phyloP scores from a whole-genome alignment of 2,797 vertebrate genomes.

The Nasua narica region DNA sequence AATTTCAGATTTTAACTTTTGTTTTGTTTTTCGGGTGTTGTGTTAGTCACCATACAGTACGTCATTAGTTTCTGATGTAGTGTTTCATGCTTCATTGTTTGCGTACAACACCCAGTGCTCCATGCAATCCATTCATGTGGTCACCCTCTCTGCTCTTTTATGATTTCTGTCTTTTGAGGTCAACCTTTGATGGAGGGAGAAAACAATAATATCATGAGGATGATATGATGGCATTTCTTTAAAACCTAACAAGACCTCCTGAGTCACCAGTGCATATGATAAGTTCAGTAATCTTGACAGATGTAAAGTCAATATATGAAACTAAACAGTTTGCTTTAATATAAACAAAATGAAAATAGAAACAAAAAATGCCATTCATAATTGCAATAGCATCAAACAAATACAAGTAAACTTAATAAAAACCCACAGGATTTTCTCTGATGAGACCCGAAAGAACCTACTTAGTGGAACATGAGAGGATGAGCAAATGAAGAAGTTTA shows the following conservation, averaged over 20 bases:
- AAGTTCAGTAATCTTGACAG: neutral
- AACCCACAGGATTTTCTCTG: neutral
- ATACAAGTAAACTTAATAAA: neutral
- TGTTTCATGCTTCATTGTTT: too few species aligned
- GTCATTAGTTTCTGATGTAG: too few species aligned
- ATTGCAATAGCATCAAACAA: neutral
- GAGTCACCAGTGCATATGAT: neutral
- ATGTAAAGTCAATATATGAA: neutral
- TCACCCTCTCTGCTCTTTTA: neutral
- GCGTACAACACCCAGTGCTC: too few species aligned
- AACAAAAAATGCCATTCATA: neutral
- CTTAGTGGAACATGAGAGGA: neutral
- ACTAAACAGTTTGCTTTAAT: neutral
- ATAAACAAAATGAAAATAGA: neutral
- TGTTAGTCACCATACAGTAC: too few species aligned
- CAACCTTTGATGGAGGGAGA: neutral
- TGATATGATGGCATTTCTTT: neutral
- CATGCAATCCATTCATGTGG: neutral
- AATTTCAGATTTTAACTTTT: constrained; percentile 8
- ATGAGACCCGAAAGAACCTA: neutral
- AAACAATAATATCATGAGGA: neutral
- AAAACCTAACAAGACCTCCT: neutral
- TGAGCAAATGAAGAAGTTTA: neutral
- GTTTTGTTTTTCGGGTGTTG: neutral
- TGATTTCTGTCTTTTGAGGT: neutral